A percentile compares a stretch with the other conserved stretches of the same genome.
phyloP scores from a whole-genome alignment of 2,113 vertebrate species.

The Macrotus californicus region DNA sequence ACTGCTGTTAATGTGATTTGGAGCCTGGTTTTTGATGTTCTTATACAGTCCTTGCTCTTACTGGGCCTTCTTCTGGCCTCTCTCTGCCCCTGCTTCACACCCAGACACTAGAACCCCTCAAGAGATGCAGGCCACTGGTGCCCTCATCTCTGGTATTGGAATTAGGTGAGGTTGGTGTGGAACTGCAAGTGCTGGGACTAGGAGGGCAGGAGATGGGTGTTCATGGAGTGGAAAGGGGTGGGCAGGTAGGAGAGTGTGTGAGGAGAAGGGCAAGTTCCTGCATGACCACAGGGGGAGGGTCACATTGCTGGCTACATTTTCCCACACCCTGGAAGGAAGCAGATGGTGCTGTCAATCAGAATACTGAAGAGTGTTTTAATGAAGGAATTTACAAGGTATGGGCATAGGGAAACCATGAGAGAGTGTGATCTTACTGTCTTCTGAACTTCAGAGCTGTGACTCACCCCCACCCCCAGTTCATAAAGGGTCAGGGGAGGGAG shows the following conservation, averaged over 20 bases:
- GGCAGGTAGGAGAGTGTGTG: fast-evolving
- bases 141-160: neutral
- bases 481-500: fast-evolving
- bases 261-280: fast-evolving
- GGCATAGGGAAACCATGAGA: neutral
- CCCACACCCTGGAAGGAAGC: neutral
- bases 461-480: fast-evolving
- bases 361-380: neutral
- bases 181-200: neutral
- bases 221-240: neutral
- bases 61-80: neutral
- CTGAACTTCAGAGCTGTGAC: neutral
- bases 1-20: neutral
- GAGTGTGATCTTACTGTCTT: too few species aligned
- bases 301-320: fast-evolving
- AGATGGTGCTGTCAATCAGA: neutral
- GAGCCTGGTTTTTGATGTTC: neutral
- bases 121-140: neutral
- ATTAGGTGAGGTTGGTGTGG: neutral
- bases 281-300: fast-evolving
- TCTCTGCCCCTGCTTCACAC: neutral
- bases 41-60: neutral
- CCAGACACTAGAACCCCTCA: neutral
- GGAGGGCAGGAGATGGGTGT: neutral
- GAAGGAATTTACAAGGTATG: neutral